Conservation (phyloP, 1,140 invertebrate genomes). For the Drosophila paulistorum region DNA sequence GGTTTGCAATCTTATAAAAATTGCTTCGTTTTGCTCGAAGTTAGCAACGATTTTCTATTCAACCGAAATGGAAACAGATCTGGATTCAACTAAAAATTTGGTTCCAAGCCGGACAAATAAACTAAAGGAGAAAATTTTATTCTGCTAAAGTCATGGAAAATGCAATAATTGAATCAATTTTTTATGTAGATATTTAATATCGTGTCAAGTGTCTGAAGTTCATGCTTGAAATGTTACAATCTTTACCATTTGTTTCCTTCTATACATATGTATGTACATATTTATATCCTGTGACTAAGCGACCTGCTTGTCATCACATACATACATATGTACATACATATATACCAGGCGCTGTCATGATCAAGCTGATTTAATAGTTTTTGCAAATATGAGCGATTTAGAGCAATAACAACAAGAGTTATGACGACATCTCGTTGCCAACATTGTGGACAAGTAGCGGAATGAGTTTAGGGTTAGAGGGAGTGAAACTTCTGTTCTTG, state of each 20-base stretch:
- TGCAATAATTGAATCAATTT: too few relatives aligned
- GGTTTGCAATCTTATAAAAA: too few relatives aligned
- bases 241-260: background rate
- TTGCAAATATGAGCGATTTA: constrained; percentile 70
- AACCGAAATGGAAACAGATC: too few relatives aligned
- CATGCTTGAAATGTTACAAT: background rate
- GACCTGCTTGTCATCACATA: constrained; percentile 3
- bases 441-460: constrained; percentile 17
- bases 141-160: too few relatives aligned
- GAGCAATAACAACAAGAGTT: constrained; percentile 71
- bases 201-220: background rate
- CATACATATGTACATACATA: too few relatives aligned
- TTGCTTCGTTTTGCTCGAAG: too few relatives aligned
- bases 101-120: too few relatives aligned
- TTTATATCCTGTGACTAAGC: background rate
- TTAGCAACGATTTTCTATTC: too few relatives aligned
- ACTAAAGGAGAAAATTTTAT: too few relatives aligned
- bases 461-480: background rate
- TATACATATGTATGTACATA: background rate
- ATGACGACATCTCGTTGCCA: constrained; percentile 49
- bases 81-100: too few relatives aligned
- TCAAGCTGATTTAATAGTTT: constrained; percentile 71
- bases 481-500: background rate
- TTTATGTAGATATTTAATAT: background rate
- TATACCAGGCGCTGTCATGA: constrained; percentile 25